Conservation (phyloP, 2,888 invertebrate species). For the Apoda limacodes region DNA sequence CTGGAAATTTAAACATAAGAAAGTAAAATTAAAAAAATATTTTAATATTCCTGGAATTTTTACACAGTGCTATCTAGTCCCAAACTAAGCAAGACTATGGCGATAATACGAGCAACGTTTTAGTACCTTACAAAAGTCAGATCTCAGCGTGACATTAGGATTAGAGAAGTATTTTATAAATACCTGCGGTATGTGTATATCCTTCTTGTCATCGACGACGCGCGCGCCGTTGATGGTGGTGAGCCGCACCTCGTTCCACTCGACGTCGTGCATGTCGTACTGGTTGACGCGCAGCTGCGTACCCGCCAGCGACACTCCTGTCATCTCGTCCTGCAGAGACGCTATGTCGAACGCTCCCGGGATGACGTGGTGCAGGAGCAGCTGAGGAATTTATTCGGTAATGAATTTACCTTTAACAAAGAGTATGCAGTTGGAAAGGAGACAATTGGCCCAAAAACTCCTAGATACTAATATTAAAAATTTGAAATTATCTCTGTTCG, state of each 20-base stretch:
- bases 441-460: no score
- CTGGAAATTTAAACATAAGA: constrained; percentile 26
- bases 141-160: no score
- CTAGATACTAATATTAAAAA: no score
- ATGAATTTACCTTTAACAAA: no score
- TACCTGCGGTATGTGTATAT: constrained; percentile 87
- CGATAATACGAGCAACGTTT: no score
- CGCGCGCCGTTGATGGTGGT: constrained; percentile 89
- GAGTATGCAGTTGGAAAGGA: no score
- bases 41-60: constrained; percentile 1
- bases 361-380: constrained; percentile 87
- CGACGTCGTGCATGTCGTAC: constrained; percentile 87
- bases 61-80: no score
- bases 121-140: no score
- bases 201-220: constrained; percentile 83
- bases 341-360: constrained; percentile 85
- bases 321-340: constrained; percentile 89
- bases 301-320: constrained; percentile 88
- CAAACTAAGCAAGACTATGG: no score
- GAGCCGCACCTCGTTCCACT: constrained; percentile 88
- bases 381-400: no score
- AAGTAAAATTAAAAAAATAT: constrained; percentile 2
- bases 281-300: constrained; percentile 89
- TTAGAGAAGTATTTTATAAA: no score
- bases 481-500: no score